A percentile compares a stretch with the other conserved stretches of the same genome.
Evolutionary conservation across 2,888 invertebrate species (phyloP).

Genomic region (Gymnoscelis rufifasciata): DNA sequence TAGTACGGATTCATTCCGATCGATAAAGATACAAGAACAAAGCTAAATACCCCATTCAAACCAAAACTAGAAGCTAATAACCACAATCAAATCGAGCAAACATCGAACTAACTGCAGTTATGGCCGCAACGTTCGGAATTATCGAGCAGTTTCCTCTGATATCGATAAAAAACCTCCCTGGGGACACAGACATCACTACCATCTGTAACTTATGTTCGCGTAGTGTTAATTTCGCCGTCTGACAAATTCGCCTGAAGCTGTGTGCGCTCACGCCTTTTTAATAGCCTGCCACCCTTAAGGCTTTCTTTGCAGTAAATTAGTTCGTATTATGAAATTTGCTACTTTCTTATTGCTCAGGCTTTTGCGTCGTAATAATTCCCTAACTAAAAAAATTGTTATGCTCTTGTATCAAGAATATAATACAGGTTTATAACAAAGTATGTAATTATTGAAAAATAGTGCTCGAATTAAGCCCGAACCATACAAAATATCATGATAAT

Average conservation of each 20-base stretch:
- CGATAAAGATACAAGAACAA: no score
- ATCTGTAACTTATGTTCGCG: slow-evolving; percentile 59
- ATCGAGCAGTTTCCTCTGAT: slow-evolving; percentile 3
- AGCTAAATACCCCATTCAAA: no score
- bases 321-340: slow-evolving; percentile 18
- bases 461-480: no score
- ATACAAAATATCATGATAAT: no score
- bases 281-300: slow-evolving; percentile 34
- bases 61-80: not conserved
- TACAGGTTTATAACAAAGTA: no score
- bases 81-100: not conserved
- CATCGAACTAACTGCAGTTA: slow-evolving; percentile 8
- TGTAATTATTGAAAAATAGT: no score
- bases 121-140: not conserved
- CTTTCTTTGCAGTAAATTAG: slow-evolving; percentile 42
- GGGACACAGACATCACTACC: slow-evolving; percentile 29
- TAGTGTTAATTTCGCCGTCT: slow-evolving; percentile 68
- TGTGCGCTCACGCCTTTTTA: slow-evolving; percentile 40
- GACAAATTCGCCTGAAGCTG: slow-evolving; percentile 61
- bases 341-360: not conserved
- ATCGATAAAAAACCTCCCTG: slow-evolving; percentile 31
- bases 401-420: no score
- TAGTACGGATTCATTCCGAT: no score
- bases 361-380: not conserved
- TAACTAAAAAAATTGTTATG: no score